Percentiles rank a stretch among this genome's conserved stretches.
Evolutionary conservation across 2,888 invertebrate genomes (phyloP).

Genomic region (Acronicta psi): DNA sequence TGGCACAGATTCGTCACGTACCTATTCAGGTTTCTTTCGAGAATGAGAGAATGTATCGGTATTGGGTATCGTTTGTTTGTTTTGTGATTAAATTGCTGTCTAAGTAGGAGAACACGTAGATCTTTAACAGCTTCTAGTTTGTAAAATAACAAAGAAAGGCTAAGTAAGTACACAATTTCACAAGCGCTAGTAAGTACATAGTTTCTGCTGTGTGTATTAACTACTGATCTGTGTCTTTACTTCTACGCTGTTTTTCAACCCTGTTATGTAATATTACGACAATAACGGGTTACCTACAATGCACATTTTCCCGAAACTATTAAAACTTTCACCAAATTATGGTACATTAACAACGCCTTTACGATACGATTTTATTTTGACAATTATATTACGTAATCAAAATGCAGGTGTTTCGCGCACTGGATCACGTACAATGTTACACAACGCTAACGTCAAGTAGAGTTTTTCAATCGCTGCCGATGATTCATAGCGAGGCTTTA

Average conservation of each 20-base stretch:
- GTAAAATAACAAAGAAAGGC: slow-evolving; percentile 19
- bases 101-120: slow-evolving; percentile 9
- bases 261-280: slow-evolving; percentile 35
- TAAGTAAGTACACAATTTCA: slow-evolving; percentile 22
- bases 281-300: slow-evolving; percentile 46
- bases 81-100: slow-evolving; percentile 16
- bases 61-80: slow-evolving; percentile 9
- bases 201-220: neutral
- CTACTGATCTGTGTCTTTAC: neutral
- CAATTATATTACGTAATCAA: slow-evolving; percentile 84
- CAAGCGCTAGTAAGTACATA: slow-evolving; percentile 19
- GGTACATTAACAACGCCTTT: slow-evolving; percentile 69
- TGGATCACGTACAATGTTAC: slow-evolving; percentile 85
- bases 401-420: slow-evolving; percentile 73
- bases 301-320: slow-evolving; percentile 54
- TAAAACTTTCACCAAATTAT: slow-evolving; percentile 82
- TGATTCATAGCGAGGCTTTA: slow-evolving; percentile 74
- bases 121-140: slow-evolving; percentile 31
- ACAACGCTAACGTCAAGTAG: slow-evolving; percentile 81
- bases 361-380: slow-evolving; percentile 80
- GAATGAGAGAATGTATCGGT: neutral
- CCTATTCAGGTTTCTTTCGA: slow-evolving; percentile 21
- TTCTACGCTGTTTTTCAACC: slow-evolving; percentile 21
- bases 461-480: slow-evolving; percentile 75
- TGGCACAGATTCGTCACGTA: slow-evolving; percentile 22